Conservation (phyloP, 2,113 vertebrate species). For the Mirounga angustirostris region DNA sequence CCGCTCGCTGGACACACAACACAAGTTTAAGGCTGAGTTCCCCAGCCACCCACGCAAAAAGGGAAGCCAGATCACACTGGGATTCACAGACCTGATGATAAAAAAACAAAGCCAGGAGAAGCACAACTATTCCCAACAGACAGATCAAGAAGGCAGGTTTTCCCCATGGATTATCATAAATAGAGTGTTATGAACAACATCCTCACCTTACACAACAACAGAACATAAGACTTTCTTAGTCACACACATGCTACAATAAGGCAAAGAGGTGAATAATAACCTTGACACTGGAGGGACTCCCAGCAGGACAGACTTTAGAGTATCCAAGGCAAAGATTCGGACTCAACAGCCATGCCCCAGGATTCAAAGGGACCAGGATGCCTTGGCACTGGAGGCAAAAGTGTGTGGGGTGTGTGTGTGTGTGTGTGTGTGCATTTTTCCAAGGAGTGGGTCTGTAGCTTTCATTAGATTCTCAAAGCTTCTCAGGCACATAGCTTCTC, state of each 20-base stretch:
- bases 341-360: background rate
- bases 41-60: constrained; percentile 12
- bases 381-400: background rate
- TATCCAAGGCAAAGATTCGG: background rate
- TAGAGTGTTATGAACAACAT: background rate
- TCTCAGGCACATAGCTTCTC: background rate
- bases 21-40: constrained; percentile 11
- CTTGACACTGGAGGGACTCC: background rate
- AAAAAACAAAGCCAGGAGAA: constrained; percentile 19
- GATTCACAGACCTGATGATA: background rate
- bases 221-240: background rate
- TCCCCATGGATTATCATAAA: background rate
- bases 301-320: background rate
- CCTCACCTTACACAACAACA: background rate
- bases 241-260: background rate
- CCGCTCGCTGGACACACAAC: background rate
- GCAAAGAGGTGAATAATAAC: background rate
- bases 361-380: background rate
- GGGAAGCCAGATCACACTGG: background rate
- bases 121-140: background rate
- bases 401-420: background rate
- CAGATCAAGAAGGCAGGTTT: background rate
- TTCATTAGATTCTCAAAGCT: background rate
- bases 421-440: background rate
- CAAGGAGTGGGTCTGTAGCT: background rate